Evolutionary conservation across 2,888 invertebrate species (phyloP).

Genomic region (Altica lythri): DNA sequence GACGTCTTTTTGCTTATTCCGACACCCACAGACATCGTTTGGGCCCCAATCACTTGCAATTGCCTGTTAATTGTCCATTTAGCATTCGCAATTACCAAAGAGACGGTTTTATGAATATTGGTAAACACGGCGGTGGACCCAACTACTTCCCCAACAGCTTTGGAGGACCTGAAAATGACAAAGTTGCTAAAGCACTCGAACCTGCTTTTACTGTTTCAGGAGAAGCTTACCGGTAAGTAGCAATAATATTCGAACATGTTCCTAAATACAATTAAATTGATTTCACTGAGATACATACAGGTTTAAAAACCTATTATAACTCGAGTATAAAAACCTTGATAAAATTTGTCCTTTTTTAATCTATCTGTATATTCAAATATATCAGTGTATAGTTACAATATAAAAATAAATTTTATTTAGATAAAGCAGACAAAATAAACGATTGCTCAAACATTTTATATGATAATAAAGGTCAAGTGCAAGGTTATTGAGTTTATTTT

Average conservation of each 20-base stretch:
- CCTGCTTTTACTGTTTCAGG: slow-evolving; percentile 68
- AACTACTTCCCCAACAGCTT: slow-evolving; percentile 98
- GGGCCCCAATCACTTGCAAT: slow-evolving; percentile 89
- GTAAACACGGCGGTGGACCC: slow-evolving; percentile 86
- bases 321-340: not conserved
- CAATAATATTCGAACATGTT: not conserved
- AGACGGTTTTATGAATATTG: slow-evolving; percentile 80
- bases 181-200: slow-evolving; percentile 65
- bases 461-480: too few species aligned
- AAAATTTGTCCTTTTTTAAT: not conserved
- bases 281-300: too few species aligned
- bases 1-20: slow-evolving; percentile 83
- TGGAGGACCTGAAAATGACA: slow-evolving; percentile 78
- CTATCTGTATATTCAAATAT: too few species aligned
- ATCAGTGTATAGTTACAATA: not conserved
- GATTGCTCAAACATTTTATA: too few species aligned
- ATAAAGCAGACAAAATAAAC: too few species aligned
- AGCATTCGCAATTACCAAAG: slow-evolving; percentile 83
- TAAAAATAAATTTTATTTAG: too few species aligned
- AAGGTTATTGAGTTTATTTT: not conserved
- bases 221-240: slow-evolving; percentile 68
- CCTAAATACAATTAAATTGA: too few species aligned
- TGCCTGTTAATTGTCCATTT: slow-evolving; percentile 96
- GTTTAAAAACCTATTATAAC: not conserved
- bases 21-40: slow-evolving; percentile 92